Base-by-base conservation (phyloP, 2,113 vertebrate genomes). In the Colinus virginianus region DNA sequence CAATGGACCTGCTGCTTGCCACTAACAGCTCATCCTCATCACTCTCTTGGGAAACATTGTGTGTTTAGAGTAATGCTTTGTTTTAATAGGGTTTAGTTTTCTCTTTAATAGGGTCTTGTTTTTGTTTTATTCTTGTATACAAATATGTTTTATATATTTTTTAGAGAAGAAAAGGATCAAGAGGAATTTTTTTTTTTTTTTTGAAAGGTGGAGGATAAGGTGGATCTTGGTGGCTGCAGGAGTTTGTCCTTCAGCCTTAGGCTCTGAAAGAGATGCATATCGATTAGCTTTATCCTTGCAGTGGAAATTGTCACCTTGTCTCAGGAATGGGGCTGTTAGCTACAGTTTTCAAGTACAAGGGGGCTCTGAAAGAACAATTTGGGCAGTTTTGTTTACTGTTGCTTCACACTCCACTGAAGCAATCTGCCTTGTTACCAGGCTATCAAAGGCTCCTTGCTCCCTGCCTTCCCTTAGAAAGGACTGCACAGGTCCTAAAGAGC, bases 21-120 rank as follows among this genome's bases (percentile, higher is more conserved):
- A 18, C n/a, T 78, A 91, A 83, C 58, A 85, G n/a, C 53, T 75
- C 61, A 75, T 88, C 36, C 68, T 78, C 69, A 81, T 88, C 62
- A 32, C 61, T 71, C 79, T 83, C 86, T 34, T 81, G 91, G 74
- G 91, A 58, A 56, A 89, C 75, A 72, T 13, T 51, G 38, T 64
- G 23, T 3, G 0, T 88, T 78, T 64, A 62, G 48, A 93, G 15
- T 51, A 64, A 34, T 34, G 62, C 12, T 90, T 90, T 84, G 49
- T 83, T 92, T 94, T 78, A 90, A 61, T 61, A 76, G 30, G 40
- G 30, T 67, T 78, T 90, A 85, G 40, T n/a, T 86, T 86, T 93
- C 59, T 34, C 40, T 72, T 91, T 61, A 88, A 86, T 40, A 62
- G 9, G 3, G 9, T 67, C 14, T 78, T 78, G 38, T 3, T 61